Conservation (phyloP, 35 echinoderm and acorn worm genomes). For the Heliocidaris tuberculata region DNA sequence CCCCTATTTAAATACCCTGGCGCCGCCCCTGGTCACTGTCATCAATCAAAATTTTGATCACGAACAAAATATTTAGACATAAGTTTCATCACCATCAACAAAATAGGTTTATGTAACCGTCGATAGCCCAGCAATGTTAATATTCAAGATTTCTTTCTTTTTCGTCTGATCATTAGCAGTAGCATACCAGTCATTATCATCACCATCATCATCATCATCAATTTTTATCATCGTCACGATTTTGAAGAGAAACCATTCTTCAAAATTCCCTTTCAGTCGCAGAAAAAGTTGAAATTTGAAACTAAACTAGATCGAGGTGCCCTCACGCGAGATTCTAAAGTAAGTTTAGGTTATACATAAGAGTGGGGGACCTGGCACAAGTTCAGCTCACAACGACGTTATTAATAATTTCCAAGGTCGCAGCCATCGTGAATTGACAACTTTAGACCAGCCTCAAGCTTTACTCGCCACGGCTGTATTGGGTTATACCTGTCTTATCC, state of each 20-base stretch:
- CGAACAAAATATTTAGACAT: too few species aligned
- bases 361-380: neutral
- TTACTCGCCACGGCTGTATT: neutral
- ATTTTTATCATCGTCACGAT: too few species aligned
- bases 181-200: too few species aligned
- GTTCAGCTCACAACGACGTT: neutral
- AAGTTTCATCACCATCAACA: too few species aligned
- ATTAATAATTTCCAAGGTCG: constrained; percentile 5
- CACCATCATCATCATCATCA: too few species aligned
- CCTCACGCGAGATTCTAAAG: neutral
- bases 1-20: too few species aligned
- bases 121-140: too few species aligned
- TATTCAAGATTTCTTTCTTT: too few species aligned
- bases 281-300: neutral
- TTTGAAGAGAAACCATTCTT: neutral
- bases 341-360: neutral
- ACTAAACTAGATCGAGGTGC: neutral
- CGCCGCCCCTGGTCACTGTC: too few species aligned
- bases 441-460: neutral
- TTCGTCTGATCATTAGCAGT: too few species aligned
- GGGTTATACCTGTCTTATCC: neutral
- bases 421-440: neutral
- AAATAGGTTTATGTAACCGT: too few species aligned
- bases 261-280: neutral
- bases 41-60: too few species aligned